These are phyloP conservation scores for Paralvinella palmiformis DNA, from an alignment of 1,140 invertebrate species.

Conservation along the genomic window DNA sequence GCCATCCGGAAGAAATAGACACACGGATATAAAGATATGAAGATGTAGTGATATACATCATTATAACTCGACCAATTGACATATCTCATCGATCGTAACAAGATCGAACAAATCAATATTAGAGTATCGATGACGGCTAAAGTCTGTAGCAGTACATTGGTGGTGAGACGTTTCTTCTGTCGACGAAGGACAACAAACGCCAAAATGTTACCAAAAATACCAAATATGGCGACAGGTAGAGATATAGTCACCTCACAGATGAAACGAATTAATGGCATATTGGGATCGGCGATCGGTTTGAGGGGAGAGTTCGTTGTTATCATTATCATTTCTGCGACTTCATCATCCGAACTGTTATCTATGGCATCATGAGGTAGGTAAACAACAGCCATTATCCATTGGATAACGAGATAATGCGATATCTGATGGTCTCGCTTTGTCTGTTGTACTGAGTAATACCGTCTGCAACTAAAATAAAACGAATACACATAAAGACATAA, in stretches of 20 bases:
- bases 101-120: not conserved
- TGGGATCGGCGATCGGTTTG: no score
- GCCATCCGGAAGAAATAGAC: constrained; percentile 16
- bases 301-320: no score
- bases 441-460: no score
- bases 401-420: no score
- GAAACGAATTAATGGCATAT: not conserved
- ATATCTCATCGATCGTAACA: constrained; percentile 13
- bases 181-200: constrained; percentile 16
- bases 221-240: constrained; percentile 10
- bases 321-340: no score
- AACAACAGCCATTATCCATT: no score
- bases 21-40: constrained; percentile 2
- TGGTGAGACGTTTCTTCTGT: constrained; percentile 12
- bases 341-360: no score
- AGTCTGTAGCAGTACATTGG: constrained; percentile 11
- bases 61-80: not conserved
- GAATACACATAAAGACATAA: no score
- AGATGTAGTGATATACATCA: not conserved
- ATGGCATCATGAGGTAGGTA: no score
- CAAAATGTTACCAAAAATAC: constrained; percentile 16
- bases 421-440: no score
- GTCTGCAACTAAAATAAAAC: no score
- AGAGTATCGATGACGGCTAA: constrained; percentile 14
- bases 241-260: constrained; percentile 10